Conservation (phyloP, 2,113 vertebrate species). For the Otis tarda region DNA sequence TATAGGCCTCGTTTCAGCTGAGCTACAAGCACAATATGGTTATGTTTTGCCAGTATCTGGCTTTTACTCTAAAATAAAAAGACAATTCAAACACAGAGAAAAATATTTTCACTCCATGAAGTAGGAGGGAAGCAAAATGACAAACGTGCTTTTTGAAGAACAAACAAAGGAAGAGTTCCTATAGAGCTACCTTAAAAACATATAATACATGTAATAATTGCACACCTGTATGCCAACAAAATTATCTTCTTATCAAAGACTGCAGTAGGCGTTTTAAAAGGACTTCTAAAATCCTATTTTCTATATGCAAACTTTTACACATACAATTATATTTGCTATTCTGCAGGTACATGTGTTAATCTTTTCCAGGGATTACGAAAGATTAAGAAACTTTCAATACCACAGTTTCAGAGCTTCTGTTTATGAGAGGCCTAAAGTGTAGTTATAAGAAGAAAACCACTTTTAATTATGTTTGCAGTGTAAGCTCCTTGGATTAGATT, state of each 20-base stretch:
- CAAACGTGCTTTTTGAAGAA: background rate
- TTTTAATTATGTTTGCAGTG: background rate
- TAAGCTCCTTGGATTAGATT: background rate
- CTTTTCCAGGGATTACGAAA: background rate
- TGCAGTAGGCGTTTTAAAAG: background rate
- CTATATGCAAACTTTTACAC: background rate
- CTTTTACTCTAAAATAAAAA: background rate
- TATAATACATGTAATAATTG: background rate
- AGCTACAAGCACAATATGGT: background rate
- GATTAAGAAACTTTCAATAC: background rate
- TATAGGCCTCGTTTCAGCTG: background rate
- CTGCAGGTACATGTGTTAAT: background rate
- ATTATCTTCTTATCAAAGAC: background rate
- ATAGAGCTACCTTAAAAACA: background rate
- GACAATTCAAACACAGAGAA: background rate
- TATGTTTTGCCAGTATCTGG: background rate
- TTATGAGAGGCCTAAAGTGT: background rate
- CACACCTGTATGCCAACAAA: background rate
- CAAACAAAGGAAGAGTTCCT: background rate
- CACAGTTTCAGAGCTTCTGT: background rate
- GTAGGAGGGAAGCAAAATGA: background rate
- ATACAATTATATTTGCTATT: background rate
- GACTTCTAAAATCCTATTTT: background rate
- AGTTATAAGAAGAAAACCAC: background rate
- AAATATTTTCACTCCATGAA: background rate